These are phyloP conservation scores for Trichopria drosophilae DNA, from an alignment of 2,888 invertebrate species.

Conservation along the genomic window DNA sequence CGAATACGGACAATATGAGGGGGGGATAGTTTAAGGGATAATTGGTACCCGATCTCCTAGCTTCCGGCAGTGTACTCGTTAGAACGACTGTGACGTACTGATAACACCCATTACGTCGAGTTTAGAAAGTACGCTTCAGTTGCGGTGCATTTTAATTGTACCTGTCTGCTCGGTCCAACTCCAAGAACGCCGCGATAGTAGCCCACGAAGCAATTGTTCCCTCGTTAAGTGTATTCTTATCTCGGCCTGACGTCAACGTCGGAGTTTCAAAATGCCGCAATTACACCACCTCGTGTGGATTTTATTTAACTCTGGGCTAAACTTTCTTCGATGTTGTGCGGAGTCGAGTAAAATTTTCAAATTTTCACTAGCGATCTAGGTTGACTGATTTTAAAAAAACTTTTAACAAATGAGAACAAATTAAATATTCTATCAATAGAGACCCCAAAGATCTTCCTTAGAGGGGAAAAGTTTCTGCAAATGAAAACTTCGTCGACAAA, in stretches of 20 bases:
- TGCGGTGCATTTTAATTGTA: constrained; percentile 50
- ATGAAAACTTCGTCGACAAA: neutral
- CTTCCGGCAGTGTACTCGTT: constrained; percentile 44
- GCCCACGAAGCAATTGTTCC: no score
- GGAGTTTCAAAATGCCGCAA: no score
- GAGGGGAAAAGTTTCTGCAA: neutral
- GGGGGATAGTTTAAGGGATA: constrained; percentile 29
- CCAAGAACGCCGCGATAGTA: no score
- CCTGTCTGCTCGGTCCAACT: no score
- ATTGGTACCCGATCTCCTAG: constrained; percentile 28
- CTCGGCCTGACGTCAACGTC: no score
- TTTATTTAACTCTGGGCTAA: no score
- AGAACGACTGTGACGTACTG: constrained; percentile 49
- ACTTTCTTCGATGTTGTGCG: no score
- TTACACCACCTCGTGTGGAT: no score
- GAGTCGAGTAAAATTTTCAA: no score
- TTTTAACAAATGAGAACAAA: neutral
- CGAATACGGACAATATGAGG: no score
- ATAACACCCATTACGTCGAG: constrained; percentile 51
- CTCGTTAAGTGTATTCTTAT: no score
- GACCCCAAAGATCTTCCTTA: neutral
- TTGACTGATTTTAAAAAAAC: neutral
- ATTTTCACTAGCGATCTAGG: no score
- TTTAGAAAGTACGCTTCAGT: constrained; percentile 50
- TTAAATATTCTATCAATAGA: neutral